Base-by-base conservation (phyloP, 2,888 invertebrate species). In the Dicyrtomina minuta region DNA sequence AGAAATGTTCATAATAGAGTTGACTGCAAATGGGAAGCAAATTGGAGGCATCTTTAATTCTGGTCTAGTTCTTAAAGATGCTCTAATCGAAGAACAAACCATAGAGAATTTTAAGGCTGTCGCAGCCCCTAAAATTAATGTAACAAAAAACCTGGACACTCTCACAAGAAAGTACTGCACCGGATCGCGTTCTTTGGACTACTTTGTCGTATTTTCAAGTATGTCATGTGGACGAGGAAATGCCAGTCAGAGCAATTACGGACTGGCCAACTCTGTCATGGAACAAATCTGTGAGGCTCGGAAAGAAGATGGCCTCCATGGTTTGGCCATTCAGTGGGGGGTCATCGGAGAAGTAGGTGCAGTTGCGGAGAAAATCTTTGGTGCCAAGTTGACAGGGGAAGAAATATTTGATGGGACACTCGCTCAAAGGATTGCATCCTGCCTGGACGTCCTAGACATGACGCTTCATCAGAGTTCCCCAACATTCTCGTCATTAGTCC, bases 11-110 rank as follows among this genome's bases (percentile, higher is more conserved):
- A 56, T 69, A 3, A 6, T 6, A 1, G 53, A 55, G 15, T 22
- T 96, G 0, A 83, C 84, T 60, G 85, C 87, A 79, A 88, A 91
- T 12, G 85, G 85, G n/a, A 83, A n/a, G n/a, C n/a, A 8, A 2
- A 86, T 93, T 70, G 93, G 92, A 70, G 94, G 90, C 76, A 88
- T 98, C 71, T 97, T 97, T 85, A 95, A 98, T 83, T 85, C 98
- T 78, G 97, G 97, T 26, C 74, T 82, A 83, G 62, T n/a, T n/a
- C n/a, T n/a, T n/a, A n/a, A n/a, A n/a, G n/a, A n/a, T n/a, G n/a
- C n/a, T n/a, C n/a, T n/a, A 22, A 77, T 85, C 66, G 83, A 84
- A 75, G 83, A 84, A 72, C 92, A 92, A 82, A 88, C 87, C 0
- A 81, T 83, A 1, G 88, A 90, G 64, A 86, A 85, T 13, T 94